These are phyloP conservation scores for Marmota flaviventris DNA, from an alignment of 2,113 vertebrate species.

Conservation along the genomic window DNA sequence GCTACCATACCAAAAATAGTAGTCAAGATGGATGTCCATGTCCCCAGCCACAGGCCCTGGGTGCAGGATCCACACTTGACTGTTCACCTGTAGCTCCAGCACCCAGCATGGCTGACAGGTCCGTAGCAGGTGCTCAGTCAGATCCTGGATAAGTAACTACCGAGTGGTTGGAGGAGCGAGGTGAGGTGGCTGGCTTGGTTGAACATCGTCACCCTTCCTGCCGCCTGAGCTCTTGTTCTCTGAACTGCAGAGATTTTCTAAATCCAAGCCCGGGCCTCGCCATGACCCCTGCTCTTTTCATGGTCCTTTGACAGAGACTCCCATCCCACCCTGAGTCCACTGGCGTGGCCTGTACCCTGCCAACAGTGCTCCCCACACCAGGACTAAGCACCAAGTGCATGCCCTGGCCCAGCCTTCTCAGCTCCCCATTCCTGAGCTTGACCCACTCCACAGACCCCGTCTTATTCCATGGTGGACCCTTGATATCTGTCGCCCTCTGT, in stretches of 20 bases:
- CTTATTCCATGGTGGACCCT: neutral
- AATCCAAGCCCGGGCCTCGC: neutral
- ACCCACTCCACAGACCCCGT: no score
- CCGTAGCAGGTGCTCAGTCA: rapidly evolving
- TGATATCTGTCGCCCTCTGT: neutral
- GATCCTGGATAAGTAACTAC: neutral
- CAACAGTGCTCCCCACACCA: neutral
- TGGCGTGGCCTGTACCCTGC: no score
- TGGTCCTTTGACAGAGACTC: neutral
- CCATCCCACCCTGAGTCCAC: neutral
- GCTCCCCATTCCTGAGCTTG: neutral
- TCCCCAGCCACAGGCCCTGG: no score
- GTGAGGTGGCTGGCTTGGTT: no score
- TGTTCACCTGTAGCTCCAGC: neutral
- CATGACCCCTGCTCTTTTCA: neutral
- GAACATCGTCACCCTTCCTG: neutral
- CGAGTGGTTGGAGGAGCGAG: rapidly evolving
- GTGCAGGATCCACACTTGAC: rapidly evolving
- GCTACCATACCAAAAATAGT: neutral
- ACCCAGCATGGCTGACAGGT: neutral
- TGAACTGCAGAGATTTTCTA: neutral
- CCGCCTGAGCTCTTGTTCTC: neutral
- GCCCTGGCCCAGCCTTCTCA: no score
- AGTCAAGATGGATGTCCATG: rapidly evolving
- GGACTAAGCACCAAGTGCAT: rapidly evolving